phyloP scores from a whole-genome alignment of 2,113 vertebrate species.

The Pelodiscus sinensis region DNA sequence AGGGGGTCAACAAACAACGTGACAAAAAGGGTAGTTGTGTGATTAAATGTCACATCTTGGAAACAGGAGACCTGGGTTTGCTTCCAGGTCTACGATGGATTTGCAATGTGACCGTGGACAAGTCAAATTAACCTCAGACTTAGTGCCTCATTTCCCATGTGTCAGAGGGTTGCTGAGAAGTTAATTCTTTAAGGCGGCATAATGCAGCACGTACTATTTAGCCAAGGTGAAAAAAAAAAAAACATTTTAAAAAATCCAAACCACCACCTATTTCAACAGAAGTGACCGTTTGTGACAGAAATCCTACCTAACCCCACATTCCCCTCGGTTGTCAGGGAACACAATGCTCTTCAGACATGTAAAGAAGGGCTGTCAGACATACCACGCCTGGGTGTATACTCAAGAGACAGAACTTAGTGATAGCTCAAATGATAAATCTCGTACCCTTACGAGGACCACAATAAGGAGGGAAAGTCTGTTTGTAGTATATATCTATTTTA shows the following conservation, averaged over 20 bases:
- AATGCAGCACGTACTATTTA: fast-evolving
- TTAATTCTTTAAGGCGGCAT: background rate
- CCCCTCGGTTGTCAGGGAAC: background rate
- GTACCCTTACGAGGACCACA: no score
- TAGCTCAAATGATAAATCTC: background rate
- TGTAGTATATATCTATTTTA: slow-evolving; percentile 17
- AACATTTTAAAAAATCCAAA: background rate
- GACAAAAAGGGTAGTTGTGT: background rate
- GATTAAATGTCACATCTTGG: background rate
- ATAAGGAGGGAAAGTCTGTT: background rate
- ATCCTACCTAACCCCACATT: background rate
- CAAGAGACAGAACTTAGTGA: background rate
- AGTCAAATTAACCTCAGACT: background rate
- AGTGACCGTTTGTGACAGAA: background rate
- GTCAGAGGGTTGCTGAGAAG: background rate
- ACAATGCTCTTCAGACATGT: background rate
- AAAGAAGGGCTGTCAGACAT: background rate
- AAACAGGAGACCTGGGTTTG: background rate
- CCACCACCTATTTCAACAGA: background rate
- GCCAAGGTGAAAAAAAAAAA: background rate
- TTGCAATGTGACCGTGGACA: fast-evolving
- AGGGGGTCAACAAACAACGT: background rate
- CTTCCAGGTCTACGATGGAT: background rate
- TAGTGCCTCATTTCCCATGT: background rate
- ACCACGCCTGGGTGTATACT: background rate